Conservation (phyloP, 2,888 invertebrate genomes). For the Drosophila stalkeri region DNA sequence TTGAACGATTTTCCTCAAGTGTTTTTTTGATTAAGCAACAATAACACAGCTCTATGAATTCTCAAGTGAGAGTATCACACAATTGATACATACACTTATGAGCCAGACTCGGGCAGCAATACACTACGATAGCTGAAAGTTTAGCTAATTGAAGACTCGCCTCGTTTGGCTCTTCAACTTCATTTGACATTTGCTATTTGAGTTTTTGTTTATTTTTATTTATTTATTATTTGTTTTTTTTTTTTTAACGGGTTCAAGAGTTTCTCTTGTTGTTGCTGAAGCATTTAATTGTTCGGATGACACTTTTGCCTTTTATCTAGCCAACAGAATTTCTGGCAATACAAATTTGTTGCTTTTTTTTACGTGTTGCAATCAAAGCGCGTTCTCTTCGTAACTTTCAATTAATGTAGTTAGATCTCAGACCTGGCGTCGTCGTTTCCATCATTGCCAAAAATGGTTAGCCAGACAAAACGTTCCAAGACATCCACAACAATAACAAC, state of each 20-base stretch:
- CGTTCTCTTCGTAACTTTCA: constrained; percentile 49
- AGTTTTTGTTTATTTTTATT: constrained; percentile 9
- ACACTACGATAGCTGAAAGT: constrained; percentile 7
- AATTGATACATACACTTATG: constrained; percentile 53
- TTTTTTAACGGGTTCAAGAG: constrained; percentile 21
- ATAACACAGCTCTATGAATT: constrained; percentile 57
- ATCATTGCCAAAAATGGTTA: constrained; percentile 75
- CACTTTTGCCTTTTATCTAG: constrained; percentile 31
- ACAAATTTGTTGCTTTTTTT: constrained; percentile 7
- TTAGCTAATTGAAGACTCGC: constrained; percentile 50
- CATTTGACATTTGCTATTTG: constrained; percentile 48
- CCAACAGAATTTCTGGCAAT: constrained; percentile 18
- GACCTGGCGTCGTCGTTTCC: constrained; percentile 52
- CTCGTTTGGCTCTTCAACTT: constrained; percentile 24
- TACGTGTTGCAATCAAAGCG: constrained; percentile 48
- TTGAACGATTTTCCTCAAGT: constrained; percentile 59
- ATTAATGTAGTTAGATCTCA: constrained; percentile 45
- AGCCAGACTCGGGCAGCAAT: constrained; percentile 4
- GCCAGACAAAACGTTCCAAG: constrained; percentile 45
- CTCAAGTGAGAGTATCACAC: constrained; percentile 73
- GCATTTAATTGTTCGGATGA: constrained; percentile 51
- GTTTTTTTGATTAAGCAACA: constrained; percentile 49
- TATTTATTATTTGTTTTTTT: not conserved
- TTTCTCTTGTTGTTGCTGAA: constrained; percentile 26
- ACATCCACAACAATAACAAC: constrained; percentile 46